These are phyloP conservation scores for Amphiprion ocellaris DNA, from an alignment of 2,113 vertebrate genomes.

Conservation along the genomic window DNA sequence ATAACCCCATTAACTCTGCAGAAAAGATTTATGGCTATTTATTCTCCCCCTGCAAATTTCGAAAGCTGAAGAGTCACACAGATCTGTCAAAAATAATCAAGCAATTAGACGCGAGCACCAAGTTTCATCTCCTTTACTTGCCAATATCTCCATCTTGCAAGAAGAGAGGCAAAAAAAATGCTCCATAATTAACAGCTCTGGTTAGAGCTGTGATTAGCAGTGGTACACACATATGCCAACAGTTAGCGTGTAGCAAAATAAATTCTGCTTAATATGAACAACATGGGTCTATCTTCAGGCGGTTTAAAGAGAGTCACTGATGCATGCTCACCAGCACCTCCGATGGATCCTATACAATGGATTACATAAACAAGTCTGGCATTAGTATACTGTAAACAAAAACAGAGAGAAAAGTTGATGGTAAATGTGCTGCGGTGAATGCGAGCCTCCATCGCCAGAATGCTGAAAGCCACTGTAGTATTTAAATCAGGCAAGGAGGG, in stretches of 20 bases:
- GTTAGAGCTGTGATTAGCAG: conserved; percentile 60
- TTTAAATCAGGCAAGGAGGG: conserved; percentile 83
- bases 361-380: conserved; percentile 60
- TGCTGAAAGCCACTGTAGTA: conserved; percentile 84
- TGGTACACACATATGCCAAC: conserved; percentile 53
- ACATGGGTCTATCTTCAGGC: conserved; percentile 55
- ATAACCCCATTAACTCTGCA: conserved; percentile 83
- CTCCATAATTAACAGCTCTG: conserved; percentile 64
- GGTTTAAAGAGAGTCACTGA: conserved; percentile 44
- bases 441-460: conserved; percentile 73
- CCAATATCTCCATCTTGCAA: conserved; percentile 64
- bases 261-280: conserved; percentile 64
- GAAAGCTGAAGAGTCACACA: conserved; percentile 54
- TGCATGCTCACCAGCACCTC: conserved; percentile 55
- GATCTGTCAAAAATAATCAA: conserved; percentile 69
- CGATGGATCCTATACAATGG: conserved; percentile 48
- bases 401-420: conserved; percentile 74
- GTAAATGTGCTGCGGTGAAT: conserved; percentile 70
- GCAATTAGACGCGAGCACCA: conserved; percentile 64
- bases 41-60: conserved; percentile 62
- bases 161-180: conserved; percentile 58
- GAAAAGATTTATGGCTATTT: conserved; percentile 80
- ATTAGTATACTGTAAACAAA: conserved; percentile 78
- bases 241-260: conserved; percentile 56
- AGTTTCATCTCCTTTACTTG: conserved; percentile 65